Percentiles rank a stretch among this genome's conserved stretches.
These are phyloP conservation scores for Drosophila vallismaia DNA, from an alignment of 2,888 invertebrate genomes.

Conservation along the genomic window DNA sequence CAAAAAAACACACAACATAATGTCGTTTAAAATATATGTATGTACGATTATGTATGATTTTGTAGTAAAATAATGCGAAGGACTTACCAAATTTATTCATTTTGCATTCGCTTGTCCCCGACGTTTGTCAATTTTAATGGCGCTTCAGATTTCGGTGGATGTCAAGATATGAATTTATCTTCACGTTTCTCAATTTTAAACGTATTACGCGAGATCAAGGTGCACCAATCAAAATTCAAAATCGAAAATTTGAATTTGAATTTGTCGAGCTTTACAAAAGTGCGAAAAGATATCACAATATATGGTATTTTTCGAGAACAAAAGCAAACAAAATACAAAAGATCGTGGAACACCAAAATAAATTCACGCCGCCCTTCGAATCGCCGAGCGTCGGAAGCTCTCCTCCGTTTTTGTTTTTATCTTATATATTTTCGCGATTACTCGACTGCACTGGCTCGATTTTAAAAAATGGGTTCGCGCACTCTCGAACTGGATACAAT, in stretches of 20 bases:
- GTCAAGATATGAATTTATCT: conserved; percentile 16
- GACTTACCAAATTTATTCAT: conserved; percentile 73
- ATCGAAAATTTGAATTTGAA: conserved; percentile 33
- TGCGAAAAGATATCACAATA: conserved; percentile 42
- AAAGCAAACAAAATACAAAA: conserved; percentile 58
- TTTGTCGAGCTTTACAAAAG: conserved; percentile 43
- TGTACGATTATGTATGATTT: conserved; percentile 31
- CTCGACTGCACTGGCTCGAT: conserved; percentile 47
- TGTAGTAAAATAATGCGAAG: conserved; percentile 17
- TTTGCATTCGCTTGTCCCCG: conserved; percentile 33
- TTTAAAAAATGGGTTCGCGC: conserved; percentile 11
- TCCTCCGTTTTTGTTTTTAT: conserved; percentile 46
- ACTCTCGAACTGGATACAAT: conserved; percentile 33
- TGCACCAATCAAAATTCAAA: conserved; percentile 31
- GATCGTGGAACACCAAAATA: conserved; percentile 60
- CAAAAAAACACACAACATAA: conserved; percentile 21
- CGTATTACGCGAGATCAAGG: conserved; percentile 20
- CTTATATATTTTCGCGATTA: conserved; percentile 49
- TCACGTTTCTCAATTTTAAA: conserved; percentile 36
- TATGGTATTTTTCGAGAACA: conserved; percentile 38
- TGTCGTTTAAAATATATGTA: conserved; percentile 23
- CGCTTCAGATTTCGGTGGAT: not conserved
- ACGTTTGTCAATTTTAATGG: conserved; percentile 17
- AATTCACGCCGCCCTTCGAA: conserved; percentile 61
- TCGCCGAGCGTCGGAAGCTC: conserved; percentile 56